Percentiles rank a stretch among this genome's conserved stretches.
phyloP scores from a whole-genome alignment of 2,797 vertebrate species.

The Acanthopagrus latus region DNA sequence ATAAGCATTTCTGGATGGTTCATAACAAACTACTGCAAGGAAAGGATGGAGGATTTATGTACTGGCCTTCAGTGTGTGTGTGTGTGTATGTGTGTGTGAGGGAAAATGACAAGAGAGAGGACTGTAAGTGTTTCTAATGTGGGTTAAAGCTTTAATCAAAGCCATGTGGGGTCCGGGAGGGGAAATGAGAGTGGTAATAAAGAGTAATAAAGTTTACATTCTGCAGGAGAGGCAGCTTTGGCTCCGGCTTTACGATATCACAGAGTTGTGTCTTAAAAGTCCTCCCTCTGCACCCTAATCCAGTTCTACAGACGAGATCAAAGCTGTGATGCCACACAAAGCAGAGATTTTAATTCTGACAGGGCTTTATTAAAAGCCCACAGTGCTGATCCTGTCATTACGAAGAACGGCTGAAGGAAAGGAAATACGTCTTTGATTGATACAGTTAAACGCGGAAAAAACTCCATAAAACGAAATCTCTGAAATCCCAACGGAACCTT shows the following conservation, averaged over 20 bases:
- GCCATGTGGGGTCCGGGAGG: constrained; percentile 44
- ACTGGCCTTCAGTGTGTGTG: not conserved
- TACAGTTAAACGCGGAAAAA: constrained; percentile 1
- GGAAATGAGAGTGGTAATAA: constrained; percentile 63
- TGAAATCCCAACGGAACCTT: not conserved
- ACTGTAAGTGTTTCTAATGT: constrained; percentile 54
- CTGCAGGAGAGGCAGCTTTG: constrained; percentile 50
- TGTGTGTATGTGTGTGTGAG: constrained; percentile 13
- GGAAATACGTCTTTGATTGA: not conserved
- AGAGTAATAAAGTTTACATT: constrained; percentile 58
- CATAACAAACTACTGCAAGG: constrained; percentile 22
- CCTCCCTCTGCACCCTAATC: constrained; percentile 28
- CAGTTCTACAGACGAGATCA: constrained; percentile 35
- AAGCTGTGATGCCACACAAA: constrained; percentile 39
- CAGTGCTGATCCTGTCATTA: constrained; percentile 40
- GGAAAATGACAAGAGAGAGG: constrained; percentile 46
- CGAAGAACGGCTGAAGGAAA: not conserved
- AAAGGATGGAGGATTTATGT: not conserved
- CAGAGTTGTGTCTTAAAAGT: constrained; percentile 47
- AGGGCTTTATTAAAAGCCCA: constrained; percentile 41
- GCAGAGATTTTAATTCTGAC: constrained; percentile 39
- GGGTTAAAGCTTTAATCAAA: constrained; percentile 63
- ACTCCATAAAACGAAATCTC: not conserved
- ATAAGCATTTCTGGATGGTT: not conserved
- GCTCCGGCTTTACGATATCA: constrained; percentile 26